Percentiles rank a stretch among this genome's conserved stretches.
phyloP scores from a whole-genome alignment of 2,797 vertebrate species.

The Onychomys arenicola region DNA sequence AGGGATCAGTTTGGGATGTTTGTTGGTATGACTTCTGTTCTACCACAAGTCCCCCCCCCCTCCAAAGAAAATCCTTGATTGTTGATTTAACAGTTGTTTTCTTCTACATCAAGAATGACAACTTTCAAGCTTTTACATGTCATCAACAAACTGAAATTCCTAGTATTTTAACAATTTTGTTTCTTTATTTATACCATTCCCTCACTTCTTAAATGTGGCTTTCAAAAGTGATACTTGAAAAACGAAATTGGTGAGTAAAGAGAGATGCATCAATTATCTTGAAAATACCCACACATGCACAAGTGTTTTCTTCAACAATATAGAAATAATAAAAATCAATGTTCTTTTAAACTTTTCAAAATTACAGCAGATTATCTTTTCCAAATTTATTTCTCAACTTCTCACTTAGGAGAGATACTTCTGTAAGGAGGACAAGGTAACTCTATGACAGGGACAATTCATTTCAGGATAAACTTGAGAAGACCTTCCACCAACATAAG shows the following conservation, averaged over 20 bases:
- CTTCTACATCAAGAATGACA: background rate
- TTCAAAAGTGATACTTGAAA: constrained; percentile 5
- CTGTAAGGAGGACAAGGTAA: background rate
- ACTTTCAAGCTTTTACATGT: background rate
- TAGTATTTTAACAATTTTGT: background rate
- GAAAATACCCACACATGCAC: background rate
- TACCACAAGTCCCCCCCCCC: background rate
- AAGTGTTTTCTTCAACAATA: background rate
- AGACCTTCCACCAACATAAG: background rate
- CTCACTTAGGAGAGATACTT: background rate
- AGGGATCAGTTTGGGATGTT: too few relatives aligned
- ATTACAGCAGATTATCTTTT: constrained; percentile 36
- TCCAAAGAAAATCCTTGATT: too few relatives aligned
- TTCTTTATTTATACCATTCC: background rate
- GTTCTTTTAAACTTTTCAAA: constrained; percentile 3
- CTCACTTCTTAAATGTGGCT: background rate
- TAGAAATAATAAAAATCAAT: constrained; percentile 42
- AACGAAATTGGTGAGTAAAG: background rate
- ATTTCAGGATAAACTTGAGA: background rate
- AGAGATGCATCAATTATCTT: constrained; percentile 8
- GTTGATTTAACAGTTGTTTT: background rate
- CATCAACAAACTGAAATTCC: background rate
- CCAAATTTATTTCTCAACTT: constrained; percentile 27
- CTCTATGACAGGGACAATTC: background rate
- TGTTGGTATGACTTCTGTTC: background rate